Conservation (phyloP, 2,888 invertebrate genomes). For the Helleia helle region DNA sequence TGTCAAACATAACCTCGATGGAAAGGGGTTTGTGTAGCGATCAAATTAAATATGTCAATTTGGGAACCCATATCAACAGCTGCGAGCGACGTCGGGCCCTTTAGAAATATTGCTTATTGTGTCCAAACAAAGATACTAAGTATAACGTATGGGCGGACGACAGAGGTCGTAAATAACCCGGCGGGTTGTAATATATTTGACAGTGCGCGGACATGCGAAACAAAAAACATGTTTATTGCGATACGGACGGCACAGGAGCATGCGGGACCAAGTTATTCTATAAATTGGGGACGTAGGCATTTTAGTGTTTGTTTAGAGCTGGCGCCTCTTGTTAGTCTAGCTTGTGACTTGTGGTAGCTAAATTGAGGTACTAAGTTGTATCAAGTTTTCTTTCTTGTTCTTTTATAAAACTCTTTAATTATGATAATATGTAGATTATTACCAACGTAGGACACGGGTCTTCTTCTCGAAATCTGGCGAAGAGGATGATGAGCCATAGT, state of each 20-base stretch:
- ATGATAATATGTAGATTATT: too few relatives aligned
- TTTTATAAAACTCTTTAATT: too few relatives aligned
- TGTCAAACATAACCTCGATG: conserved; percentile 62
- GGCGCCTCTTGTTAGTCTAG: conserved; percentile 22
- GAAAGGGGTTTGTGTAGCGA: conserved; percentile 68
- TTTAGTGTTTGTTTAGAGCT: conserved; percentile 52
- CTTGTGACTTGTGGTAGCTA: conserved; percentile 19
- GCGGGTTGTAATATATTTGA: conserved; percentile 73
- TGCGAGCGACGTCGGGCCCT: conserved; percentile 69
- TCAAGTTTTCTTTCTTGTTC: too few relatives aligned
- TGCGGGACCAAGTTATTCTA: conserved; percentile 40
- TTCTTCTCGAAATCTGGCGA: too few relatives aligned
- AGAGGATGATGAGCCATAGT: too few relatives aligned
- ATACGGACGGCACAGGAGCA: conserved; percentile 35
- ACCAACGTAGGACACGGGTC: too few relatives aligned
- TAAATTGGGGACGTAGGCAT: conserved; percentile 48
- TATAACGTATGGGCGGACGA: conserved; percentile 74
- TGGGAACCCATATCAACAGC: conserved; percentile 73
- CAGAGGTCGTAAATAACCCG: conserved; percentile 70
- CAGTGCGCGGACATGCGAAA: conserved; percentile 73
- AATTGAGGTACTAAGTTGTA: too few relatives aligned
- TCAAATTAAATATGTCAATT: conserved; percentile 75
- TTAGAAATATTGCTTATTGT: conserved; percentile 75
- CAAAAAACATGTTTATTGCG: conserved; percentile 74
- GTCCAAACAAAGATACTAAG: conserved; percentile 75